Conservation (phyloP, 2,888 invertebrate species). For the Dermolepida albohirtum region DNA sequence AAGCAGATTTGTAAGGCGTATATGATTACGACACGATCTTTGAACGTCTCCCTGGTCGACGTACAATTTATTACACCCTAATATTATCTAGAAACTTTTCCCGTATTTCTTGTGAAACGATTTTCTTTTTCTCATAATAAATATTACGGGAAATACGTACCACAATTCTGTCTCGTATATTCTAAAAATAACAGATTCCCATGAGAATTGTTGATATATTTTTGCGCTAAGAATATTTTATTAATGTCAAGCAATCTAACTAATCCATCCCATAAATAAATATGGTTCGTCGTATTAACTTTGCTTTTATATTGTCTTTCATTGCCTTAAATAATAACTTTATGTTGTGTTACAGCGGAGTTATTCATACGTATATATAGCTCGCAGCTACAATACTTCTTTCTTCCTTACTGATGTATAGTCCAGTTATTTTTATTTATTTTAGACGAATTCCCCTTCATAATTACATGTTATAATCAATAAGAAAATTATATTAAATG, state of each 20-base stretch:
- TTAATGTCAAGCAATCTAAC: neutral
- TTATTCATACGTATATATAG: no score
- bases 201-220: slow-evolving; percentile 20
- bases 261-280: no score
- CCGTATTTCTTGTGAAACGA: slow-evolving; percentile 23
- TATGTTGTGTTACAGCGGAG: no score
- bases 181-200: slow-evolving; percentile 26
- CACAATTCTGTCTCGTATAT: slow-evolving; percentile 20
- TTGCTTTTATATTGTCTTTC: no score
- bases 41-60: slow-evolving; percentile 1
- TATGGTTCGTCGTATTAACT: no score
- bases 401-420: no score
- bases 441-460: no score
- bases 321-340: no score
- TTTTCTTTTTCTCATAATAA: slow-evolving; percentile 25
- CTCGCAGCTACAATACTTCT: no score
- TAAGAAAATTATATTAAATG: no score
- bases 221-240: slow-evolving; percentile 10
- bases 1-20: slow-evolving; percentile 8
- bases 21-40: neutral
- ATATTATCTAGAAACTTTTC: slow-evolving; percentile 36
- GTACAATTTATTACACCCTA: slow-evolving; percentile 26
- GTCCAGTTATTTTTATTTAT: no score
- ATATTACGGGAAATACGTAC: slow-evolving; percentile 25
- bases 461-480: no score